Conservation (phyloP, 2,888 invertebrate species). For the Apomyelois bistriatella region DNA sequence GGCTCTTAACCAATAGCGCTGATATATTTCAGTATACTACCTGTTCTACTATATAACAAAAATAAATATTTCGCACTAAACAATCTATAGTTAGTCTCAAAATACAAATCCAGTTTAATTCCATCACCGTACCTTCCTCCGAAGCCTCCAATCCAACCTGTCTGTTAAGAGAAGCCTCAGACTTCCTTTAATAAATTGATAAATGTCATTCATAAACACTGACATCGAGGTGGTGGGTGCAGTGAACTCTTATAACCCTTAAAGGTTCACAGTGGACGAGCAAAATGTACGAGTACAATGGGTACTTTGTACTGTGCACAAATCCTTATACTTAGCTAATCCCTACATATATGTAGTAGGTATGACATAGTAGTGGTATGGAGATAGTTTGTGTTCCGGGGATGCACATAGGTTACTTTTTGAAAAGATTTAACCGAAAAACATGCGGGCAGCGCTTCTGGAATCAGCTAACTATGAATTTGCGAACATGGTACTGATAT, state of each 20-base stretch:
- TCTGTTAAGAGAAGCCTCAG: not conserved
- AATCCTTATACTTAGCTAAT: not conserved
- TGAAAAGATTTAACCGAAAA: too few relatives aligned
- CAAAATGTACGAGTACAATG: not conserved
- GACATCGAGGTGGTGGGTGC: not conserved
- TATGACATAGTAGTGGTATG: too few relatives aligned
- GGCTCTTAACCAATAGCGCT: too few relatives aligned
- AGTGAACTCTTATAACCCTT: not conserved
- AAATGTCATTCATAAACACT: slow-evolving; percentile 10
- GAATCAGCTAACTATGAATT: too few relatives aligned
- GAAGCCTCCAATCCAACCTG: not conserved
- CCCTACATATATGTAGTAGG: not conserved
- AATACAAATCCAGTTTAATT: not conserved
- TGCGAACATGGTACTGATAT: too few relatives aligned
- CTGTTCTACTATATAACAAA: not conserved
- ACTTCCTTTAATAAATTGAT: slow-evolving; percentile 8
- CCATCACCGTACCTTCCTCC: not conserved
- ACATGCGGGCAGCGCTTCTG: too few relatives aligned
- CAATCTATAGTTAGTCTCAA: not conserved
- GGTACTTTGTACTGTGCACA: not conserved
- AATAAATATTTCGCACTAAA: not conserved
- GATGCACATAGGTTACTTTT: too few relatives aligned
- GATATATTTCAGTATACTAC: too few relatives aligned
- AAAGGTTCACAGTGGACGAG: not conserved
- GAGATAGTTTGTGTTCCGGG: too few relatives aligned